Conservation (phyloP, 2,797 vertebrate species). For the Chloroceryle inda region DNA sequence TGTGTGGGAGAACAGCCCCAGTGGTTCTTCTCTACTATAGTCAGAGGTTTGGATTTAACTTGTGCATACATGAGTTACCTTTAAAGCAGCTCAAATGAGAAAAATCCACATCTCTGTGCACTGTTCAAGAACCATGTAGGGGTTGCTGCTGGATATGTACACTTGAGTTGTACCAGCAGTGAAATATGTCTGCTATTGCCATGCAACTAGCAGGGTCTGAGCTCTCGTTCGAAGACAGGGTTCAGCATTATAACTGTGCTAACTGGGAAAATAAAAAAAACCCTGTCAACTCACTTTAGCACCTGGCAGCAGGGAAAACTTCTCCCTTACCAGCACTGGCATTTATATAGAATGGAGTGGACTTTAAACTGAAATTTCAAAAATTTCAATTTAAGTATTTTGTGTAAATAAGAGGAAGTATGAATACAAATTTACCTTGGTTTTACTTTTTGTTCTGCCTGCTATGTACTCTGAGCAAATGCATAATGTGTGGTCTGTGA, state of each 20-base stretch:
- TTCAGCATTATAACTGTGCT: not conserved
- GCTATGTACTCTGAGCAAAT: not conserved
- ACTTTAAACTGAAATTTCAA: not conserved
- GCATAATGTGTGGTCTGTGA: rapidly evolving
- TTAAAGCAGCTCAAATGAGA: not conserved
- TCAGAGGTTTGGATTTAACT: not conserved
- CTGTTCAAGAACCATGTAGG: not conserved
- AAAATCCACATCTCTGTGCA: too few relatives aligned
- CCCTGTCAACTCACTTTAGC: rapidly evolving
- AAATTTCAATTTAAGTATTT: not conserved
- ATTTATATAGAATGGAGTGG: not conserved
- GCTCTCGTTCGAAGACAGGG: not conserved
- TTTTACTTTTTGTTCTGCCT: not conserved
- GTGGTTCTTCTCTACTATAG: not conserved
- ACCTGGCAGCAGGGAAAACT: not conserved
- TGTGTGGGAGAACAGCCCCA: not conserved
- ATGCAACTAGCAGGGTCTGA: not conserved
- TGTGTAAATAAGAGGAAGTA: not conserved
- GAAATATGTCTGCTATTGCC: not conserved
- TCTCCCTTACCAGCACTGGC: not conserved
- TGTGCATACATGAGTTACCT: not conserved
- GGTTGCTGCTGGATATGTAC: not conserved
- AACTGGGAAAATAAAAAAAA: not conserved
- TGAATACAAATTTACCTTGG: not conserved
- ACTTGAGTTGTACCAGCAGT: not conserved